These are phyloP conservation scores for Rhinolophus ferrumequinum DNA, from an alignment of 2,113 vertebrate genomes.

Conservation along the genomic window DNA sequence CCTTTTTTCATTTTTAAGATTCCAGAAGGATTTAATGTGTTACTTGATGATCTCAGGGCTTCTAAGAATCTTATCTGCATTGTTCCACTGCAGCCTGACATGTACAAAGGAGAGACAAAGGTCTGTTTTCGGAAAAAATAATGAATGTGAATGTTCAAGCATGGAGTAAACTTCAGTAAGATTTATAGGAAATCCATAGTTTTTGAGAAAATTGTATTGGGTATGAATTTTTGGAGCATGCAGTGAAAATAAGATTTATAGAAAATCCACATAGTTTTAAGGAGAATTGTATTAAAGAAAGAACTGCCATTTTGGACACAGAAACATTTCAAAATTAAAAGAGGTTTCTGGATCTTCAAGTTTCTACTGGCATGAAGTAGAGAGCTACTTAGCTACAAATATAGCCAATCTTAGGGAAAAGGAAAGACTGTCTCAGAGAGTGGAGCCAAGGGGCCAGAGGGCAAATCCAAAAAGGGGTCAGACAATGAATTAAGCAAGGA, in stretches of 20 bases:
- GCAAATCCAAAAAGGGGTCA: not conserved
- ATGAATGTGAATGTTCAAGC: not conserved
- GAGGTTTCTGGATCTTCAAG: not conserved
- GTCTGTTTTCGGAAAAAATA: not conserved
- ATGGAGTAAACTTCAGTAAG: not conserved
- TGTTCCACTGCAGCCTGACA: not conserved
- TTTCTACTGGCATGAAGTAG: not conserved
- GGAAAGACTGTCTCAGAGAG: not conserved
- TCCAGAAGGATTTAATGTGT: not conserved
- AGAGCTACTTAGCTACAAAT: not conserved
- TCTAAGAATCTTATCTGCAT: not conserved
- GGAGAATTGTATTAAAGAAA: not conserved
- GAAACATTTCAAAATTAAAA: not conserved
- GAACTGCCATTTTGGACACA: not conserved
- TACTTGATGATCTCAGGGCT: not conserved
- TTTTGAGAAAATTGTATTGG: not conserved
- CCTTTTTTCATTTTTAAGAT: not conserved
- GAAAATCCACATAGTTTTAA: constrained; percentile 30
- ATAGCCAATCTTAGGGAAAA: not conserved
- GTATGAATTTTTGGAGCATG: not conserved
- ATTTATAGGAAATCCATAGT: not conserved
- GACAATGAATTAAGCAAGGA: not conserved
- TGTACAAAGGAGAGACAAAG: not conserved
- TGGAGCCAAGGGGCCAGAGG: not conserved
- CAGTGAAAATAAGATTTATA: not conserved